These are phyloP conservation scores for Pteronotus mesoamericanus DNA, from an alignment of 2,797 vertebrate genomes.

Conservation along the genomic window DNA sequence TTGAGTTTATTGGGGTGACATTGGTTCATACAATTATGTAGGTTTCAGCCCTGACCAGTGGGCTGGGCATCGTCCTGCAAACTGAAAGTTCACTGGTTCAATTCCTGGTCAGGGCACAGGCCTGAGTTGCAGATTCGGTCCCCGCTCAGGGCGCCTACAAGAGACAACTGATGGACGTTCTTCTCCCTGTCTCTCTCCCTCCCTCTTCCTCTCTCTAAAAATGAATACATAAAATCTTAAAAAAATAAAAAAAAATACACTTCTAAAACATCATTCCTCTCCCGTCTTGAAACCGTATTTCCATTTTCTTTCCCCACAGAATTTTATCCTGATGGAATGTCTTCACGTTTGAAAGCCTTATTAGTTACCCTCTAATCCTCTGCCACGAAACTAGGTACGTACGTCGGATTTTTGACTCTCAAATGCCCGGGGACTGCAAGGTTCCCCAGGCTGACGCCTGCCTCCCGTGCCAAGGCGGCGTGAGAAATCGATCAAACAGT, in stretches of 20 bases:
- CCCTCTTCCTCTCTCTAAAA: not conserved
- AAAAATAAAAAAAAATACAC: not conserved
- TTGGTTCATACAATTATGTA: too few relatives aligned
- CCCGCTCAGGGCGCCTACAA: too few relatives aligned
- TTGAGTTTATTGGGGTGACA: too few relatives aligned
- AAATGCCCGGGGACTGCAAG: not conserved
- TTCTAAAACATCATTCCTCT: not conserved
- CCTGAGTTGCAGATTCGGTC: too few relatives aligned
- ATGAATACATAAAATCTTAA: not conserved
- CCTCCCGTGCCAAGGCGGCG: too few relatives aligned
- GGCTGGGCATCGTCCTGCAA: too few relatives aligned
- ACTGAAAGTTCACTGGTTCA: not conserved
- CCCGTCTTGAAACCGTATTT: not conserved
- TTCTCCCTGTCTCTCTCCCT: too few relatives aligned
- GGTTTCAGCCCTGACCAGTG: too few relatives aligned
- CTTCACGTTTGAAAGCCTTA: not conserved
- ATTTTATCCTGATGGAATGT: not conserved
- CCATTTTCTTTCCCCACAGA: not conserved
- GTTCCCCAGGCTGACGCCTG: too few relatives aligned
- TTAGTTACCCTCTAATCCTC: not conserved
- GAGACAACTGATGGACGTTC: not conserved
- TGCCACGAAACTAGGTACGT: not conserved
- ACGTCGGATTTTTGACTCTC: not conserved
- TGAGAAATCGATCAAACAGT: fast-evolving
- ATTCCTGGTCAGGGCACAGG: not conserved